Conservation (phyloP, 2,113 vertebrate genomes). For the Gallinago undulata region DNA sequence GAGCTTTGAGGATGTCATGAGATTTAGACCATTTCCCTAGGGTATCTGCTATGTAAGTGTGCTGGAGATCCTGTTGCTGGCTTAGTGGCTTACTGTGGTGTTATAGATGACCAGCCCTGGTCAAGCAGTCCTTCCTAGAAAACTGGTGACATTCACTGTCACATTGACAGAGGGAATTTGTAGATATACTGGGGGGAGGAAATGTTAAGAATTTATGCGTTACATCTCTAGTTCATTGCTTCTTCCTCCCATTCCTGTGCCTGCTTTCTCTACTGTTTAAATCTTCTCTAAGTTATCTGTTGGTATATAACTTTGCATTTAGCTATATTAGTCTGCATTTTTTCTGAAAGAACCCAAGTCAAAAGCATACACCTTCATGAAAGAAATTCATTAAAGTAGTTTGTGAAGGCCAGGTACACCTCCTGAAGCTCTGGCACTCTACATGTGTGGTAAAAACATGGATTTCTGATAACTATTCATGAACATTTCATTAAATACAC, state of each 20-base stretch:
- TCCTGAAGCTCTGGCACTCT: not conserved
- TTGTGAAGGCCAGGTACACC: not conserved
- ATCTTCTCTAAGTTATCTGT: not conserved
- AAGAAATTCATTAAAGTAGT: not conserved
- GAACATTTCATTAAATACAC: not conserved
- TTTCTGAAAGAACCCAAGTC: not conserved
- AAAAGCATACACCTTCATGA: not conserved
- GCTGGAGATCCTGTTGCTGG: not conserved
- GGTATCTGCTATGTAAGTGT: not conserved
- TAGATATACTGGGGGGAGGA: fast-evolving
- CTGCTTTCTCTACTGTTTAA: not conserved
- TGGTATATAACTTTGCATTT: not conserved
- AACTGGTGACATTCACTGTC: not conserved
- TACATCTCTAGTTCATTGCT: not conserved
- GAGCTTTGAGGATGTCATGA: not conserved
- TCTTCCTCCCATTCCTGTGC: too few relatives aligned
- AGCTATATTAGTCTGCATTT: not conserved
- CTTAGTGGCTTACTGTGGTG: not conserved
- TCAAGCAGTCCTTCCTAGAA: not conserved
- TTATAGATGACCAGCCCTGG: not conserved
- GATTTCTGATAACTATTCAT: not conserved
- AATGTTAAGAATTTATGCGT: not conserved
- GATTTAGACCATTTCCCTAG: not conserved
- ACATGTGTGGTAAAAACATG: not conserved
- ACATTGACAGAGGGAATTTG: not conserved